Evolutionary conservation across 1,140 invertebrate species (phyloP).

Genomic region (Brachionus sp.): DNA sequence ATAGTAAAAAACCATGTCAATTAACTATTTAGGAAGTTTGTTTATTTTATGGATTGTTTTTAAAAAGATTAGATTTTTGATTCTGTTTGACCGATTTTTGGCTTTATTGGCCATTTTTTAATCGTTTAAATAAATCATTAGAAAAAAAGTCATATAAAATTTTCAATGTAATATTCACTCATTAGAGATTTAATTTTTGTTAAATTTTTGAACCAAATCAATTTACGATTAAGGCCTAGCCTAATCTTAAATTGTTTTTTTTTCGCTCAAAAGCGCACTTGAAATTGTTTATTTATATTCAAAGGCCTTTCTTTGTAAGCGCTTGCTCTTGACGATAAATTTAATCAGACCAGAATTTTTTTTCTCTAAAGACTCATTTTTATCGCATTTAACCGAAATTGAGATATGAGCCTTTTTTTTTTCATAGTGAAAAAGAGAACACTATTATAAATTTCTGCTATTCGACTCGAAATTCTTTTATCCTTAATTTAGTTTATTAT

Average conservation of each 20-base stretch:
- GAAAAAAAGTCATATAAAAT: background rate
- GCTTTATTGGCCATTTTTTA: background rate
- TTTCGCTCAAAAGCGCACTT: constrained; percentile 13
- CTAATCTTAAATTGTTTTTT: background rate
- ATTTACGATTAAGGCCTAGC: background rate
- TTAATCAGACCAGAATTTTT: background rate
- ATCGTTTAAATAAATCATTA: background rate
- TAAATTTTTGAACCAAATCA: background rate
- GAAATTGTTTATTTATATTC: constrained; percentile 28
- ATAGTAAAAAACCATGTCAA: constrained; percentile 2
- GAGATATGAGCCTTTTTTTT: background rate
- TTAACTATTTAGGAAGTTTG: constrained; percentile 10
- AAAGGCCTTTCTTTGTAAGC: background rate
- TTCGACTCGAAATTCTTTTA: background rate
- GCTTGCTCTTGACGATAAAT: background rate
- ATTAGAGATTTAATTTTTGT: constrained; percentile 1
- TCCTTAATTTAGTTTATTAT: background rate
- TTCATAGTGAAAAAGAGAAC: background rate
- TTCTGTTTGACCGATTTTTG: constrained; percentile 17
- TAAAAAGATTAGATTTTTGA: background rate
- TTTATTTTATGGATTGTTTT: background rate
- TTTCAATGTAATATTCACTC: background rate
- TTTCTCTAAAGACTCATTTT: constrained; percentile 1
- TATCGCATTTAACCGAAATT: background rate
- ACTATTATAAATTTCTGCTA: background rate